These are phyloP conservation scores for Mystacides longicornis DNA, from an alignment of 2,888 invertebrate genomes.

Conservation along the genomic window DNA sequence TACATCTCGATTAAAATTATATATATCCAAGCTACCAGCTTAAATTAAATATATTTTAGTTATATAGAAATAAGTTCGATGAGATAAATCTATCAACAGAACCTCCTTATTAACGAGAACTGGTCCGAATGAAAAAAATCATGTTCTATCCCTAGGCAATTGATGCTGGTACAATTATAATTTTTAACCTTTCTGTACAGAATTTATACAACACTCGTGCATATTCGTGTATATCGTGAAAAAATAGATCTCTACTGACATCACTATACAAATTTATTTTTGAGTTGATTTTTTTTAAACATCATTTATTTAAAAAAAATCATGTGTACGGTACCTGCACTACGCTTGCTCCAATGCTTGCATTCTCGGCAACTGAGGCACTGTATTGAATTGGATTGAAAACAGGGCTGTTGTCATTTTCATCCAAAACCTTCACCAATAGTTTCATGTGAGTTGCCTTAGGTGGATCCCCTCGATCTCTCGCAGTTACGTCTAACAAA, in stretches of 20 bases:
- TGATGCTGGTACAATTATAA: constrained; percentile 3
- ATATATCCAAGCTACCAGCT: background rate
- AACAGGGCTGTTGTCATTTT: constrained; percentile 84
- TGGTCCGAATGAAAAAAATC: constrained; percentile 5
- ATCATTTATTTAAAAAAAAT: background rate
- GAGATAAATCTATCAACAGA: constrained; percentile 3
- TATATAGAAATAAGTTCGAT: background rate
- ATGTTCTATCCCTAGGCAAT: constrained; percentile 5
- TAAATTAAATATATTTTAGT: too few relatives aligned
- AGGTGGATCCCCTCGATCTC: constrained; percentile 81
- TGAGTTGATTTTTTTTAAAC: too few relatives aligned
- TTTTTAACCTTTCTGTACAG: background rate
- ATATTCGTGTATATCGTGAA: too few relatives aligned
- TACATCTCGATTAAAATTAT: background rate
- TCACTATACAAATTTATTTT: too few relatives aligned
- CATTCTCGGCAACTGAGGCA: constrained; percentile 85
- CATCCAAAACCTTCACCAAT: constrained; percentile 69
- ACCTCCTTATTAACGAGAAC: constrained; percentile 3
- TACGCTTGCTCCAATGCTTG: constrained; percentile 87
- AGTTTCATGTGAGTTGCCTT: constrained; percentile 62
- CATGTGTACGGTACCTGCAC: constrained; percentile 53
- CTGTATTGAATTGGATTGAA: constrained; percentile 87
- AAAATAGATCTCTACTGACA: too few relatives aligned
- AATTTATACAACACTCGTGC: background rate
- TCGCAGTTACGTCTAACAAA: constrained; percentile 69